Base-by-base conservation (phyloP, 1,140 invertebrate species). In the Leptoteleia sp. region DNA sequence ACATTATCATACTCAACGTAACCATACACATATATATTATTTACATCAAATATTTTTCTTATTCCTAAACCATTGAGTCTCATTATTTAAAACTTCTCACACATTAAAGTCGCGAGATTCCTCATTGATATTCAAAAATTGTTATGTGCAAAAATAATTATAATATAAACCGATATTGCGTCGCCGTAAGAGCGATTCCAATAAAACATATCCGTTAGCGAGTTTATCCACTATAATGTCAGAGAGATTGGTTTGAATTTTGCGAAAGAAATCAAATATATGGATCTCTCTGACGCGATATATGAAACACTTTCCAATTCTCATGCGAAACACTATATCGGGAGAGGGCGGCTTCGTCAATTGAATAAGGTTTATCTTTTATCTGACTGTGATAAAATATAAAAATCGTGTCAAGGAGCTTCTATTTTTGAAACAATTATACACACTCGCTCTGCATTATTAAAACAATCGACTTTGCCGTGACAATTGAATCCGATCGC, bases 381-480 rank as follows among this genome's bases (percentile, higher is more conserved):
- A 50, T 40, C n/a, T 25, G 11, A 12, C 1, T n/a, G 19, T 11
- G 35, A 62, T 48, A 29, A 50, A 38, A 48, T 17, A 40, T 27
- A 50, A 48, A 38, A 48, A 48, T 50, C 13, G 33, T 62, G 59
- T 62, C 59, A 62, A 62, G 59, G 59, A 25, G n/a, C 15, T 3
- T 38, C 45, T 40, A 40, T 50, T 29, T 40, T 52, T 17, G 47
- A 52, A 50, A 52, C 25, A 64, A 64, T 64, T 64, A 64, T 50
- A 31, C 59, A 9, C 45, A 22, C 17, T 29, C 25, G n/a, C 22
- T 8, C 0, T 31, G 38, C n/a, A 40, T 40, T 48, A 48, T 29
- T 16, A 38, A 62, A 40, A 8, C 31, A 38, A 33, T 40, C 37
- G 37, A 52, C 31, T 42, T 64, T 42, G 2, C 12, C 25, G 6